Conservation (phyloP, 2,113 vertebrate species). For the Cheilinus undulatus region DNA sequence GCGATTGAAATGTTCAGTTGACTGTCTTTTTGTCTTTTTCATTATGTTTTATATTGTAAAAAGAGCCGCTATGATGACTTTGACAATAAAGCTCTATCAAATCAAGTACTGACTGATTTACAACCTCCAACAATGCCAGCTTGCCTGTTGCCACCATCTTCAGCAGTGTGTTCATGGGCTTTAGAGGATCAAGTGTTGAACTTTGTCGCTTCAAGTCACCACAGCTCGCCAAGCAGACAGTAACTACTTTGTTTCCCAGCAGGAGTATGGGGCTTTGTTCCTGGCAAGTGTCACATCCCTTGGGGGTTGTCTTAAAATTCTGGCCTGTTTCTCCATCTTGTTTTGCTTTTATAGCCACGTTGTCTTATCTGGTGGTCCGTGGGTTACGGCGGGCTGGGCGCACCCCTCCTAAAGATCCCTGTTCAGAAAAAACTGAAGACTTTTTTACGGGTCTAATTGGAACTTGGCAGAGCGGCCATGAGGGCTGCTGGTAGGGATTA, state of each 20-base stretch:
- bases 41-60: no score
- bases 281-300: slow-evolving; percentile 55
- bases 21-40: no score
- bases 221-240: slow-evolving; percentile 29
- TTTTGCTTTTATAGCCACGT: slow-evolving; percentile 56
- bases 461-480: slow-evolving; percentile 72
- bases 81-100: no score
- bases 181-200: slow-evolving; percentile 28
- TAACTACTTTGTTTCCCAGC: slow-evolving; percentile 43
- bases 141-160: slow-evolving; percentile 22
- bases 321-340: slow-evolving; percentile 40
- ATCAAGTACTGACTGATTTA: background rate
- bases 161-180: background rate
- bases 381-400: slow-evolving; percentile 64
- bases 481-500: slow-evolving; percentile 77
- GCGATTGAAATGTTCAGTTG: no score
- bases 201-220: slow-evolving; percentile 20
- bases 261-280: slow-evolving; percentile 24
- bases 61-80: no score
- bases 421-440: slow-evolving; percentile 48
- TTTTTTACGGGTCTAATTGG: slow-evolving; percentile 79
- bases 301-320: slow-evolving; percentile 56
- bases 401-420: slow-evolving; percentile 59
- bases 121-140: slow-evolving; percentile 35
- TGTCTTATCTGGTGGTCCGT: slow-evolving; percentile 57